These are phyloP conservation scores for Platycheirus albimanus DNA, from an alignment of 2,888 invertebrate species.

Conservation along the genomic window DNA sequence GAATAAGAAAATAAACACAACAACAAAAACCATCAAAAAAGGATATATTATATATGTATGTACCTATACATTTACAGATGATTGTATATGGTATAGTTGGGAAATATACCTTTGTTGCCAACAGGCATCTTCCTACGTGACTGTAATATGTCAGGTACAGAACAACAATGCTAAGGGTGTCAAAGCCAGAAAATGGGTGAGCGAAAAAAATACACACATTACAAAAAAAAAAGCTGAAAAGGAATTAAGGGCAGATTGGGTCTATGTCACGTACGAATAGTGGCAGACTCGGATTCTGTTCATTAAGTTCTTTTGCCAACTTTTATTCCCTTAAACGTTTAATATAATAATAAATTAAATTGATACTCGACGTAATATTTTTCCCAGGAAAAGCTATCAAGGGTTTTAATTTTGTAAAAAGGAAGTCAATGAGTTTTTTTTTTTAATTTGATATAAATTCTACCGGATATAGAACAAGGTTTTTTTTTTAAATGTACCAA, in stretches of 20 bases:
- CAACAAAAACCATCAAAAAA: conserved; percentile 1
- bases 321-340: conserved; percentile 16
- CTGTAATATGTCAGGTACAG: conserved; percentile 53
- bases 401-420: too few relatives aligned
- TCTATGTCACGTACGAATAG: conserved; percentile 22
- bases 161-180: conserved; percentile 29
- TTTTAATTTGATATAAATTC: too few relatives aligned
- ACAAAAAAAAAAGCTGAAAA: too few relatives aligned
- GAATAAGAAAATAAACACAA: conserved; percentile 10
- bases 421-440: too few relatives aligned
- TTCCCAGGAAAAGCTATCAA: too few relatives aligned
- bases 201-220: background rate
- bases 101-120: conserved; percentile 32
- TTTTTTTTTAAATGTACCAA: too few relatives aligned
- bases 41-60: too few relatives aligned
- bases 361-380: background rate
- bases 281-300: conserved; percentile 18
- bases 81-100: background rate
- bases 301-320: conserved; percentile 39
- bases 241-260: conserved; percentile 18
- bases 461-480: too few relatives aligned
- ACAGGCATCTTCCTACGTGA: conserved; percentile 41
- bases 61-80: too few relatives aligned
- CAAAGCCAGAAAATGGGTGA: conserved; percentile 15
- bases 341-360: conserved; percentile 35